phyloP scores from a whole-genome alignment of 2,113 vertebrate species.

The Columbina picui region DNA sequence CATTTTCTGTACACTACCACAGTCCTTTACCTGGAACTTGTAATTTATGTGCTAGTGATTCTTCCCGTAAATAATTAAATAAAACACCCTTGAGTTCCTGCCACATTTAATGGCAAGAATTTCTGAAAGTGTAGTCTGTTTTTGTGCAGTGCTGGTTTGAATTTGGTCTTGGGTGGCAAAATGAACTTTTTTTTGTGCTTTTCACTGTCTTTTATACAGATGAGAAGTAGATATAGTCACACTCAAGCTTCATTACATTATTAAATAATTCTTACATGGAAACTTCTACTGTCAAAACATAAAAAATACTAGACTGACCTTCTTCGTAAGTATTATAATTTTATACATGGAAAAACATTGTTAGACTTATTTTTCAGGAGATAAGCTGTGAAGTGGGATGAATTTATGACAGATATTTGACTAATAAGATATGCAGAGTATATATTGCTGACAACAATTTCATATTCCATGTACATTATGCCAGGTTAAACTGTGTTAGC shows the following conservation, averaged over 20 bases:
- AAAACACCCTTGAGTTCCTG: not conserved
- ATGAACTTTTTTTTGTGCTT: not conserved
- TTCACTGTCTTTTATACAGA: not conserved
- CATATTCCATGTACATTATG: not conserved
- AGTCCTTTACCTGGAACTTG: not conserved
- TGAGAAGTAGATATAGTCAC: not conserved
- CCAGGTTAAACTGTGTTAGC: not conserved
- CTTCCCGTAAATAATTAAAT: not conserved
- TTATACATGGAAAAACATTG: not conserved
- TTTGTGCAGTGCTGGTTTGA: not conserved
- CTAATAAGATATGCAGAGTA: not conserved
- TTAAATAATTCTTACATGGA: not conserved
- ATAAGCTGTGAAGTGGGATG: not conserved
- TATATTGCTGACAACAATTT: not conserved
- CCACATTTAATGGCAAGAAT: not conserved
- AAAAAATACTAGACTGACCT: not conserved
- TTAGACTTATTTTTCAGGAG: not conserved
- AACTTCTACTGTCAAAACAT: not conserved
- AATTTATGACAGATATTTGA: not conserved
- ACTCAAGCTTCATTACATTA: not conserved
- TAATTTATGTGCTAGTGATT: not conserved
- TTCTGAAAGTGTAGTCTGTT: not conserved
- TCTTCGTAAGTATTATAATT: not conserved
- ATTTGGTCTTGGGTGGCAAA: not conserved
- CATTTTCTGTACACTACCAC: not conserved